These are phyloP conservation scores for Seira sanloemensis DNA, from an alignment of 2,888 invertebrate genomes.

Conservation along the genomic window DNA sequence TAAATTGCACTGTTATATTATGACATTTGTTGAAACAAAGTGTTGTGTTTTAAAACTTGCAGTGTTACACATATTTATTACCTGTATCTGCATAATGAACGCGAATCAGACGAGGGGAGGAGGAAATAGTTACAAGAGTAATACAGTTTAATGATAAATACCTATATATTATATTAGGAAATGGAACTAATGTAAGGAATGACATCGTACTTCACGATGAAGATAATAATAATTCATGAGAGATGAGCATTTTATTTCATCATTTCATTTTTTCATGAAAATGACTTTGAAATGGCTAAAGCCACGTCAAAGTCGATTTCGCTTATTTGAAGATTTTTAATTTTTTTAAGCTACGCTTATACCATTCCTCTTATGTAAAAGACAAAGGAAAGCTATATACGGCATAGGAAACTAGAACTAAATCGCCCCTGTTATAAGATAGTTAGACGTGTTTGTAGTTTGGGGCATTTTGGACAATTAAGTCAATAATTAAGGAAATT, in stretches of 20 bases:
- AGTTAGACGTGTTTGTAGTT: no score
- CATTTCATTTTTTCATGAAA: neutral
- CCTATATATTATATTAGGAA: constrained; percentile 5
- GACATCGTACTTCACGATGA: constrained; percentile 60
- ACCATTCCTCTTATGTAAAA: no score
- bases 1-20: no score
- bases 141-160: neutral
- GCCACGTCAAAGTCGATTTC: constrained; percentile 18
- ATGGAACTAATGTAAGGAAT: constrained; percentile 39
- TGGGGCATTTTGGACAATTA: no score
- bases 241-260: neutral
- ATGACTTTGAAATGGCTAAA: constrained; percentile 32
- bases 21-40: no score
- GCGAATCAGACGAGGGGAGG: neutral
- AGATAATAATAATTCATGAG: constrained; percentile 9
- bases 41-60: neutral
- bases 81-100: neutral
- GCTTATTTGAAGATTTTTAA: constrained; percentile 51
- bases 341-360: constrained; percentile 56
- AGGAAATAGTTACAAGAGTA: neutral
- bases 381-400: no score
- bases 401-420: no score
- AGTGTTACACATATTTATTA: constrained; percentile 7
- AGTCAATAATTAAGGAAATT: no score
- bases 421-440: no score